Evolutionary conservation across 92 coral and sea anemone species (phyloP).

Genomic region (Porites divaricata): DNA sequence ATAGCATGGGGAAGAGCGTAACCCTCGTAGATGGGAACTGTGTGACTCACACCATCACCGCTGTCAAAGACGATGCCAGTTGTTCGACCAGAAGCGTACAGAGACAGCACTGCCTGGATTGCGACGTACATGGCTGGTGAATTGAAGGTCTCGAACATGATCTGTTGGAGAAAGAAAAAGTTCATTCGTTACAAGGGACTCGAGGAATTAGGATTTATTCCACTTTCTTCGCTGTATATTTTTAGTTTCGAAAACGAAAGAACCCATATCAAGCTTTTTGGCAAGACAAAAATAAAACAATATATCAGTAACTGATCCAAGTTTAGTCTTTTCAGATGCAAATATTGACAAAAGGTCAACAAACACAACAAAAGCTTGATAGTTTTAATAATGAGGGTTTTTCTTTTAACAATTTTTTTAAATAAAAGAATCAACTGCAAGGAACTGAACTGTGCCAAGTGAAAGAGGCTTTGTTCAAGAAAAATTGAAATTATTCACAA

Average conservation of each 20-base stretch:
- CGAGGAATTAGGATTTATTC: not conserved
- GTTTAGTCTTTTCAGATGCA: not conserved
- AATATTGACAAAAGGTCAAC: not conserved
- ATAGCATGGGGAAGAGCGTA: conserved; percentile 91
- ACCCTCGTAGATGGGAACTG: conserved; percentile 91
- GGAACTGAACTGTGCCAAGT: too few species aligned
- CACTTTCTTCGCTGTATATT: not conserved
- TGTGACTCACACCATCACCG: conserved; percentile 95
- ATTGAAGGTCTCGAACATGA: conserved; percentile 95
- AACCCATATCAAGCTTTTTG: not conserved
- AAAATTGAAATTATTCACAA: not conserved
- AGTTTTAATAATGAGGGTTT: not conserved
- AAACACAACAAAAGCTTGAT: not conserved
- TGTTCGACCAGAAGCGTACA: conserved; percentile 90
- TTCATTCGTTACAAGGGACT: not conserved
- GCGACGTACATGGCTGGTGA: conserved; percentile 89
- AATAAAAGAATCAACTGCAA: not conserved
- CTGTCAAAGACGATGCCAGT: conserved; percentile 90
- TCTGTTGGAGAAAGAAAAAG: conserved; percentile 34
- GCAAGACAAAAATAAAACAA: not conserved
- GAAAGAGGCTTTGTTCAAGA: not conserved
- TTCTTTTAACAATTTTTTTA: too few species aligned
- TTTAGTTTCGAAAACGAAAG: not conserved
- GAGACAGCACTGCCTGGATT: conserved; percentile 85
- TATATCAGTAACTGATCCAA: not conserved